Evolutionary conservation across 2,113 vertebrate genomes (phyloP).

Genomic region (Progne subis): DNA sequence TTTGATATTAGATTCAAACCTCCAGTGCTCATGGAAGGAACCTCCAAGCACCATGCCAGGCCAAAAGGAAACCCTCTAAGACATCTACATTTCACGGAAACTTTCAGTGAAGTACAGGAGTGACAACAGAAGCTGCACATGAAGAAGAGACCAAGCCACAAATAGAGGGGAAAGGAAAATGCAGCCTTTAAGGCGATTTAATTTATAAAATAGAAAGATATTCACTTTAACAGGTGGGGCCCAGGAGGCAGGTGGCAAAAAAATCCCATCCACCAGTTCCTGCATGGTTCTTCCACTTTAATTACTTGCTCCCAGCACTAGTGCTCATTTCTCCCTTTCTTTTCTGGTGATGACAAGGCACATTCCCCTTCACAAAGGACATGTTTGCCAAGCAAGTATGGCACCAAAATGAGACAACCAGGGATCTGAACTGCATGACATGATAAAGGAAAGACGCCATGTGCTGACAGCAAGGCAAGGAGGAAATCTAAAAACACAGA

Average conservation of each 20-base stretch:
- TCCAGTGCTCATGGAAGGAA: slow-evolving; percentile 53
- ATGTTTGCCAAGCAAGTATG: accelerated
- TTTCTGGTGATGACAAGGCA: background rate
- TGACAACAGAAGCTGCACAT: background rate
- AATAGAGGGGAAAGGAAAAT: slow-evolving; percentile 1
- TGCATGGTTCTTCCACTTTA: background rate
- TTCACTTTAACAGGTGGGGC: slow-evolving; percentile 1
- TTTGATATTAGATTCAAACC: slow-evolving; percentile 81
- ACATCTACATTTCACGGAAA: slow-evolving; percentile 56
- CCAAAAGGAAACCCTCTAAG: slow-evolving; percentile 67
- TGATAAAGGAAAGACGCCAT: background rate
- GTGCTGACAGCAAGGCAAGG: background rate
- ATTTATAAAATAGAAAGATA: background rate
- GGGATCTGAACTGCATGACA: background rate
- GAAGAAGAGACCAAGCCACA: background rate
- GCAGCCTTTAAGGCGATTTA: background rate
- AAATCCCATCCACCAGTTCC: background rate
- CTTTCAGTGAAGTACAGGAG: background rate
- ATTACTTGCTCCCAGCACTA: background rate
- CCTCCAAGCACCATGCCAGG: slow-evolving; percentile 57
- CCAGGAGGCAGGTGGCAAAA: background rate
- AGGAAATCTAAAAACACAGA: slow-evolving; percentile 15
- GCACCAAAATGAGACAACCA: background rate
- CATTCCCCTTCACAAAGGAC: background rate
- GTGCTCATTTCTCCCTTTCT: background rate